A percentile compares a stretch with the other conserved stretches of the same genome.
phyloP scores from a whole-genome alignment of 1,140 invertebrate species.

The Pristionchus pacificus region DNA sequence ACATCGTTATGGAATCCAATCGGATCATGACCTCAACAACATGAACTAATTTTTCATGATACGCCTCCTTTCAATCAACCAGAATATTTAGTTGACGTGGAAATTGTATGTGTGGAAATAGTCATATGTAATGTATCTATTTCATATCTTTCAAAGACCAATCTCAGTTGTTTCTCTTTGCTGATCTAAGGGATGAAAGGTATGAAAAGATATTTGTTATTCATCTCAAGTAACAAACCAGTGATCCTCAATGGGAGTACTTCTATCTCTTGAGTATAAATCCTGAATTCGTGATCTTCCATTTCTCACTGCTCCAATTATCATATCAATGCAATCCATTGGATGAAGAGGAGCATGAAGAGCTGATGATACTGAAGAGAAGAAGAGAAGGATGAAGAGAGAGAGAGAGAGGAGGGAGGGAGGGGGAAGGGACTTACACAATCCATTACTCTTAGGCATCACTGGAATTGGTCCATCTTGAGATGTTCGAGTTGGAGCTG shows the following conservation, averaged over 20 bases:
- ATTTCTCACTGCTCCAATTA: conserved; percentile 27
- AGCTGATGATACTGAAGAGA: conserved; percentile 29
- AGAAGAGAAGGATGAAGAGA: neutral
- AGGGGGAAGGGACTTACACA: conserved; percentile 18
- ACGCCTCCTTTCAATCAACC: too few relatives aligned
- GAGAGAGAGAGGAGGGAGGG: neutral
- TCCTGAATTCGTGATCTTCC: conserved; percentile 67
- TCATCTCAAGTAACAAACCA: conserved; percentile 59
- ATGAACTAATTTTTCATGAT: too few relatives aligned
- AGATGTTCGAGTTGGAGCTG: conserved; percentile 6
- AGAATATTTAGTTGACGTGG: too few relatives aligned
- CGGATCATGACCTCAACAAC: too few relatives aligned
- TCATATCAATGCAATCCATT: conserved; percentile 36
- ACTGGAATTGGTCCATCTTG: conserved; percentile 23
- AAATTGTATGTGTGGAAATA: neutral
- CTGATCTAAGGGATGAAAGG: neutral
- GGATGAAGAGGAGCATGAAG: conserved; percentile 29
- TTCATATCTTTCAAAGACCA: too few relatives aligned
- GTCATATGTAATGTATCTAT: too few relatives aligned
- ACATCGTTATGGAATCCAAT: too few relatives aligned
- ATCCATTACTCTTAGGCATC: conserved; percentile 38
- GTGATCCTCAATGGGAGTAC: conserved; percentile 77
- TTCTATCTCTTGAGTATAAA: conserved; percentile 85
- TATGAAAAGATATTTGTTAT: neutral
- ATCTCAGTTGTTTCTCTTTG: too few relatives aligned